Percentiles rank a stretch among this genome's conserved stretches.
Conservation (phyloP, 1,140 invertebrate species). For the Cardiocondyla obscurior region DNA sequence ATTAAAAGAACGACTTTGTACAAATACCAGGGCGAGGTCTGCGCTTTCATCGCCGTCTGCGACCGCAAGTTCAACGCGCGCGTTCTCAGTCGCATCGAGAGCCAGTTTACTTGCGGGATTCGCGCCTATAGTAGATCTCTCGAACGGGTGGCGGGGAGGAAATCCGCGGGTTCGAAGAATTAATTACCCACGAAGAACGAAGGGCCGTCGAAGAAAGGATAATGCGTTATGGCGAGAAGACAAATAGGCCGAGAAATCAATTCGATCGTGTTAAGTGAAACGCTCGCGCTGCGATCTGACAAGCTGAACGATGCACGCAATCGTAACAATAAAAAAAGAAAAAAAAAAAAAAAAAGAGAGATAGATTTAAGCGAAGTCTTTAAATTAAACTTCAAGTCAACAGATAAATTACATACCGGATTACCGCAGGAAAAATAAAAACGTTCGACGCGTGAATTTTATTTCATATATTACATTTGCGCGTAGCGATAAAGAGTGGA, state of each 20-base stretch:
- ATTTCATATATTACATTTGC: neutral
- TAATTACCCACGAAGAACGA: constrained; percentile 51
- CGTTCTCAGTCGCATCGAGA: constrained; percentile 56
- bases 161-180: constrained; percentile 50
- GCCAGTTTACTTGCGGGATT: constrained; percentile 22
- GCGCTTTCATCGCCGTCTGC: neutral
- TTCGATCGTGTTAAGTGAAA: constrained; percentile 51
- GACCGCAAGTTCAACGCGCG: constrained; percentile 9
- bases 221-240: constrained; percentile 35
- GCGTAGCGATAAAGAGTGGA: neutral
- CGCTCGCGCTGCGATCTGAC: neutral
- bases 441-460: neutral
- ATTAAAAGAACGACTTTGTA: neutral
- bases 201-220: constrained; percentile 37
- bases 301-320: neutral
- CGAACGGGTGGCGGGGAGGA: constrained; percentile 25
- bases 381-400: neutral
- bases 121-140: constrained; percentile 43
- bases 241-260: constrained; percentile 50
- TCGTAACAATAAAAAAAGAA: neutral
- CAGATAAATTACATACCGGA: neutral
- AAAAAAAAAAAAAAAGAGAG: too few species aligned
- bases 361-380: neutral
- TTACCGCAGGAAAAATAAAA: neutral
- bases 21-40: neutral